Percentiles rank a stretch among this genome's conserved stretches.
These are phyloP conservation scores for Argya squamiceps DNA, from an alignment of 2,797 vertebrate species.

Conservation along the genomic window DNA sequence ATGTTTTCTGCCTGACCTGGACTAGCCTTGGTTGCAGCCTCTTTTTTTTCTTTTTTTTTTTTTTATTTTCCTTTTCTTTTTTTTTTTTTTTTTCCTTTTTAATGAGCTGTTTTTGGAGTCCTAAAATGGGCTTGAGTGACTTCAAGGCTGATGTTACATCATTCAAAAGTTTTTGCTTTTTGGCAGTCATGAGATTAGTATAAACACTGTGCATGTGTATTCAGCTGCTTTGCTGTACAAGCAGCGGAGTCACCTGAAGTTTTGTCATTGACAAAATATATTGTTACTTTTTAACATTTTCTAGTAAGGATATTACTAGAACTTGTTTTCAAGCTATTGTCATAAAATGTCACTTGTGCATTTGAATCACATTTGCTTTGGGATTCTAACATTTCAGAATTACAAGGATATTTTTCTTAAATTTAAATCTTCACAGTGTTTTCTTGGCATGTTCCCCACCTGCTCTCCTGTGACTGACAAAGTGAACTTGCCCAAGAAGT, in stretches of 20 bases:
- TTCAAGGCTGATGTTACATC: background rate
- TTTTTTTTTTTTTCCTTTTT: accelerated
- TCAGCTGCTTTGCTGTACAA: background rate
- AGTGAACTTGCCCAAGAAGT: background rate
- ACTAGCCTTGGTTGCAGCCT: background rate
- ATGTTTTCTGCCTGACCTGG: background rate
- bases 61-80: too few species aligned
- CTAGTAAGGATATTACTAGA: background rate
- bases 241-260: background rate
- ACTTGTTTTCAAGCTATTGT: background rate
- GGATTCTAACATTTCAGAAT: background rate
- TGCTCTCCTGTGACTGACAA: background rate
- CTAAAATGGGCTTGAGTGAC: conserved; percentile 1
- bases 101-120: background rate
- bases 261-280: background rate
- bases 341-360: background rate
- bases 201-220: conserved; percentile 25
- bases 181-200: background rate
- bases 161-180: background rate
- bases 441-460: background rate
- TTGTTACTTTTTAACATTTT: background rate
- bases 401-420: background rate
- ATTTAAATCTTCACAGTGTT: background rate
- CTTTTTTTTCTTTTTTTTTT: accelerated
- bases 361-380: background rate